Evolutionary conservation across 2,113 vertebrate genomes (phyloP).

Genomic region (Coptodon rendalli): DNA sequence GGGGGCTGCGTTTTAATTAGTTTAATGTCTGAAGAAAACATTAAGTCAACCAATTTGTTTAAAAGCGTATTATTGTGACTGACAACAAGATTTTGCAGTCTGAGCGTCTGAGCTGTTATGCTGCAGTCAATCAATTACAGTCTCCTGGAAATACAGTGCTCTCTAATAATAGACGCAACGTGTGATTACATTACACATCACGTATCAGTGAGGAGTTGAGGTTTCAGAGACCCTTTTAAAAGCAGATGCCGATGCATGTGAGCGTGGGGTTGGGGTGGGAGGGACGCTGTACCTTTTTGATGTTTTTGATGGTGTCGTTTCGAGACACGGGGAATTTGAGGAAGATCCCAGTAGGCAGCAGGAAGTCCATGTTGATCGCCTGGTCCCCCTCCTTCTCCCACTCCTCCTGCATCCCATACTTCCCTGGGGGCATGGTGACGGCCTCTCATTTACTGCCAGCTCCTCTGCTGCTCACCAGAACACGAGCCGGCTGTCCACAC

Average conservation of each 20-base stretch:
- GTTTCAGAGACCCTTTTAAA: background rate
- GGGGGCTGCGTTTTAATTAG: conserved; percentile 8
- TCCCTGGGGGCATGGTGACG: conserved; percentile 89
- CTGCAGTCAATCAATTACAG: background rate
- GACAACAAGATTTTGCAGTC: background rate
- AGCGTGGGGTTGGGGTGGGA: background rate
- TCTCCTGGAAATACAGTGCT: background rate
- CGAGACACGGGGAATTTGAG: conserved; percentile 84
- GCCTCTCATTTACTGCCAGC: conserved; percentile 74
- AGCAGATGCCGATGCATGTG: background rate
- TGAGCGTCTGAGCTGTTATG: background rate
- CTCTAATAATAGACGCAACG: background rate
- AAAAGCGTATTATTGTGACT: conserved; percentile 20
- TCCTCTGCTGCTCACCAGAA: conserved; percentile 57
- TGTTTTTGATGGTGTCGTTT: conserved; percentile 84
- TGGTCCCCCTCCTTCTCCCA: conserved; percentile 87
- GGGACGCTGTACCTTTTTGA: conserved; percentile 83
- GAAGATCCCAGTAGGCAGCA: conserved; percentile 94
- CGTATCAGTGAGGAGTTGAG: background rate
- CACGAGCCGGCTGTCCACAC: background rate
- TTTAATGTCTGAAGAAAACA: conserved; percentile 10
- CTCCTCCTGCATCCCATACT: conserved; percentile 88
- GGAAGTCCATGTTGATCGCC: conserved; percentile 85
- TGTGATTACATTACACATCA: background rate
- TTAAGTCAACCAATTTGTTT: conserved; percentile 8